Conservation (phyloP, 2,797 vertebrate species). For the Peromyscus attwateri region DNA sequence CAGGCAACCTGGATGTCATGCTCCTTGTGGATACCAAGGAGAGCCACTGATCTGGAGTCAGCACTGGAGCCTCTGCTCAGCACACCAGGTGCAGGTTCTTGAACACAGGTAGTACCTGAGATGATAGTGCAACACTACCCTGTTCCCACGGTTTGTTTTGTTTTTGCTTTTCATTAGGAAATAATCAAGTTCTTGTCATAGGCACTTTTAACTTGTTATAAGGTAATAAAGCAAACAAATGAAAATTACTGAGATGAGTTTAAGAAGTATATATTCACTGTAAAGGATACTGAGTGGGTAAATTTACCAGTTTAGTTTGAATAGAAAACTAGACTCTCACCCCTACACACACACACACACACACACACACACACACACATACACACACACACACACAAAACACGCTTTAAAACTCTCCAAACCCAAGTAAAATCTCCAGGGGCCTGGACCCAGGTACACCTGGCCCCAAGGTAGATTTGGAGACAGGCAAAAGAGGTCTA, state of each 20-base stretch:
- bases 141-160: slow-evolving; percentile 64
- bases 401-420: slow-evolving; percentile 18
- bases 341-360: too few species aligned
- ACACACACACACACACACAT: too few species aligned
- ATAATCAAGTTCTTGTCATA: slow-evolving; percentile 77
- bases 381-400: too few species aligned
- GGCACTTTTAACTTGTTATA: slow-evolving; percentile 82
- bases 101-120: slow-evolving; percentile 80
- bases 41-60: neutral
- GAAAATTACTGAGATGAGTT: slow-evolving; percentile 74
- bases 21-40: neutral
- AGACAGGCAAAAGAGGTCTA: slow-evolving; percentile 40
- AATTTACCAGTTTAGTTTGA: slow-evolving; percentile 60
- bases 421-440: slow-evolving; percentile 10
- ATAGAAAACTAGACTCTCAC: neutral
- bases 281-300: slow-evolving; percentile 2
- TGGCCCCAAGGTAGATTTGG: slow-evolving; percentile 49
- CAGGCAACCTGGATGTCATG: neutral
- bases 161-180: slow-evolving; percentile 83
- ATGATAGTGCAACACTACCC: slow-evolving; percentile 76
- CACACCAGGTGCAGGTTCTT: slow-evolving; percentile 17
- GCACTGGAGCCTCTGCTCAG: slow-evolving; percentile 55
- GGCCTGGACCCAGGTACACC: neutral
- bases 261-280: slow-evolving; percentile 57
- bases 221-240: slow-evolving; percentile 76